Evolutionary conservation across 2,888 invertebrate species (phyloP).

Genomic region (Petrolisthes manimaculis): DNA sequence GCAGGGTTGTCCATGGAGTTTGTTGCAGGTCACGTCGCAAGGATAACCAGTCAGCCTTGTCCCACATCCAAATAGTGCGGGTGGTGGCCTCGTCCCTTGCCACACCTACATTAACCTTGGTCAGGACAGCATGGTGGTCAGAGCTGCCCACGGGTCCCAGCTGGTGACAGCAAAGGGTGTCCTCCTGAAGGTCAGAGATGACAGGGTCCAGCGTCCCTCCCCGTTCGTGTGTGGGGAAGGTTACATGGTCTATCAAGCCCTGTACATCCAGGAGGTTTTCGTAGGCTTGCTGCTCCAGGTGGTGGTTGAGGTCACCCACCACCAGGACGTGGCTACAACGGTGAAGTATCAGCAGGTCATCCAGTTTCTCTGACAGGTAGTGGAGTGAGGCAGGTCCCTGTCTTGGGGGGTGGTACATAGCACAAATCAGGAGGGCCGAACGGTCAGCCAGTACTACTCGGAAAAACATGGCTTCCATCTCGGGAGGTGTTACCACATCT

Average conservation of each 20-base stretch:
- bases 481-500: neutral
- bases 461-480: neutral
- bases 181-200: neutral
- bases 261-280: conserved; percentile 10
- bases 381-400: neutral
- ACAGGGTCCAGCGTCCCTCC: neutral
- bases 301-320: conserved; percentile 5
- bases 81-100: neutral
- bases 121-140: conserved; percentile 19
- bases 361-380: neutral
- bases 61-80: neutral
- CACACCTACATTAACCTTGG: neutral
- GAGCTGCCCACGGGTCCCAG: neutral
- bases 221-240: neutral
- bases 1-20: neutral
- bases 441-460: neutral
- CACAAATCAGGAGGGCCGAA: neutral
- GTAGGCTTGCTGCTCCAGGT: conserved; percentile 12
- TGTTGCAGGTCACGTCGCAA: neutral
- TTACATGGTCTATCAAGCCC: neutral
- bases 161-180: neutral
- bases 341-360: neutral
- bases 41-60: neutral
- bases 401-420: neutral
- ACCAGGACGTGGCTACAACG: neutral